These are phyloP conservation scores for Dolichallabes microphthalmus DNA, from an alignment of 2,113 vertebrate genomes.

Conservation along the genomic window DNA sequence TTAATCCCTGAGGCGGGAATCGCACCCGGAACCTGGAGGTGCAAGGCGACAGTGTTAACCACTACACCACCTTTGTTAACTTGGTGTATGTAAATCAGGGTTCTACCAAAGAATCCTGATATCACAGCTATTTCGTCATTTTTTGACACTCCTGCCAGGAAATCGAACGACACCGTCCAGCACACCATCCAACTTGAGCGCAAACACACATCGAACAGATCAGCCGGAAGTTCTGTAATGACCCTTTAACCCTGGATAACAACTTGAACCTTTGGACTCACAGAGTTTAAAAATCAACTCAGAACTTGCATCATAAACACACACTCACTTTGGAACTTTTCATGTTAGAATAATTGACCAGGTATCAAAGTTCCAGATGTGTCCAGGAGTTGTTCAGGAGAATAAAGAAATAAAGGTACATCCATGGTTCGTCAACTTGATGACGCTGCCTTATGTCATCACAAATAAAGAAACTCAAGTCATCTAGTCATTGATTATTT, in stretches of 20 bases:
- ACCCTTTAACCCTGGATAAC: not conserved
- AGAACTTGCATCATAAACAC: not conserved
- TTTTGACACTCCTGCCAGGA: too few relatives aligned
- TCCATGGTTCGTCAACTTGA: not conserved
- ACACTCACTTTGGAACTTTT: constrained; percentile 2
- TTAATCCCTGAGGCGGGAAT: too few relatives aligned
- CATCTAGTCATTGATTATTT: not conserved
- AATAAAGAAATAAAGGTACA: not conserved
- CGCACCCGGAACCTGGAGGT: too few relatives aligned
- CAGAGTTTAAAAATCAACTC: constrained; percentile 18
- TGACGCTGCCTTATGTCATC: too few relatives aligned
- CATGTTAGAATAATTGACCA: not conserved
- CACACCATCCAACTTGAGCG: not conserved
- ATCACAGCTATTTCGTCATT: not conserved
- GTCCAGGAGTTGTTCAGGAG: not conserved
- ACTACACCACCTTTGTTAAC: too few relatives aligned
- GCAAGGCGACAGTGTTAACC: too few relatives aligned
- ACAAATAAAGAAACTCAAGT: not conserved
- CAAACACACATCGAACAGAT: constrained; percentile 23
- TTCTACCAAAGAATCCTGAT: not conserved
- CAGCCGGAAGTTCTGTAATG: constrained; percentile 14
- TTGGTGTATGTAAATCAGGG: not conserved
- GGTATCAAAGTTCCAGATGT: not conserved
- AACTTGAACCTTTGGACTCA: constrained; percentile 1
- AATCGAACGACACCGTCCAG: not conserved